Evolutionary conservation across 2,113 vertebrate genomes (phyloP), one percentile per base, ranked within the genome.

Genomic region (Chaenogobius annularis): DNA sequence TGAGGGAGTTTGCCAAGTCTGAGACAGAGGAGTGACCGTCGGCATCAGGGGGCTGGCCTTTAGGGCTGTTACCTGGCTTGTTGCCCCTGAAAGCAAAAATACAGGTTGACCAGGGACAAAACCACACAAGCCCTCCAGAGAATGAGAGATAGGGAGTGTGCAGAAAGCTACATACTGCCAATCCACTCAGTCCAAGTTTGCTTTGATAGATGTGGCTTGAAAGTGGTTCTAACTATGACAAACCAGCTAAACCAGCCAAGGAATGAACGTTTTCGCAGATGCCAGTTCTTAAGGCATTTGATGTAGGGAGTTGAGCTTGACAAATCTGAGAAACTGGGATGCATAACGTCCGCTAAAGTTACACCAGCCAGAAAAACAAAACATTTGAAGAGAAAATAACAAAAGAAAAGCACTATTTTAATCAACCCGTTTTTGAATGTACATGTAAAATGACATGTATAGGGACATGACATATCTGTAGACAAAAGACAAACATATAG

Each of bases 1-100:
- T 99, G 81, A 99, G 93, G 59, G 97, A 98, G 90, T 99, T 99
- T 85, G 95, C 96, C 61, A 99, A 94, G 88, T 98, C 97, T 0
- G 97, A 96, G 66, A 98, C 96, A 0, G 97, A 98, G 70, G 97
- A 97, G 67, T 89, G 96, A 0, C 96, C 94, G 59, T 98, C 97
- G 0, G 95, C 95, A 75, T 98, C 96, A 0, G 95, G 95, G 0
- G 95, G 95, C 0, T 94, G 95, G 92, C 91, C 95, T 92, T 10
- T 95, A 88, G 94, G 95, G 0, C 96, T 93, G 35, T 95, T 93
- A 19, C 90, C 96, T 0, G 93, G 94, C 89, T 98, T 98, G 88
- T 94, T 95, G 12, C 93, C 92, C 70, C 96, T 87, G 0, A 87
- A 96, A 94, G 94, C 94, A 92, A 40, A 90, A 88, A 58, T 74